phyloP scores from a whole-genome alignment of 2,113 vertebrate genomes.

The Platichthys flesus region DNA sequence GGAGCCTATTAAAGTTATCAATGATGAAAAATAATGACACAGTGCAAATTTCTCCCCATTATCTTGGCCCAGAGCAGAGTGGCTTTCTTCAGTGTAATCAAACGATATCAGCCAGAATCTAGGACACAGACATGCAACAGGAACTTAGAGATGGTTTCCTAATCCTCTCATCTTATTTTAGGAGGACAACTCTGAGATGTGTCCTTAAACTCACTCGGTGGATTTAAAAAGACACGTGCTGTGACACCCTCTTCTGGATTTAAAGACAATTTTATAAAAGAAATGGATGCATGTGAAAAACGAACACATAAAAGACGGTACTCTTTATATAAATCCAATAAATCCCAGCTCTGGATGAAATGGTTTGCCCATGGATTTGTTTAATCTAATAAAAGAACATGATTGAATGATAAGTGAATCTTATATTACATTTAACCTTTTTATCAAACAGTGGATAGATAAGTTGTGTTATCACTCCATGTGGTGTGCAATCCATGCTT shows the following conservation, averaged over 20 bases:
- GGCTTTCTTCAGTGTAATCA: constrained; percentile 59
- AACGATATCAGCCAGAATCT: constrained; percentile 70
- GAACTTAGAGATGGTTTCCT: constrained; percentile 72
- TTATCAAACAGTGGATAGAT: too few species aligned
- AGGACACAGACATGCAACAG: constrained; percentile 70
- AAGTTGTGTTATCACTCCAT: too few species aligned
- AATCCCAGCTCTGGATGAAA: background rate
- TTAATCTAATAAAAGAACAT: too few species aligned
- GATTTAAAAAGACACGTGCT: constrained; percentile 35
- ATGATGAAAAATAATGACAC: constrained; percentile 69
- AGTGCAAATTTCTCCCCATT: constrained; percentile 55
- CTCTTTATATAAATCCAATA: background rate
- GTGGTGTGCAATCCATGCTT: too few species aligned
- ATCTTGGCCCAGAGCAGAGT: constrained; percentile 51
- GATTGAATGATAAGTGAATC: too few species aligned
- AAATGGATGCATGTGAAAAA: constrained; percentile 34
- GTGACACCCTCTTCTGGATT: constrained; percentile 17
- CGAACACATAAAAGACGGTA: background rate
- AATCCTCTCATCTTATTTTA: constrained; percentile 68
- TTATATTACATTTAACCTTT: too few species aligned
- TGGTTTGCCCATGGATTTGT: background rate
- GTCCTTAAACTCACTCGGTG: constrained; percentile 55
- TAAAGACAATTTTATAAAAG: constrained; percentile 11
- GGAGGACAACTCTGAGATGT: constrained; percentile 57
- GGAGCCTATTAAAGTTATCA: constrained; percentile 56